Evolutionary conservation across 2,113 vertebrate species (phyloP).

Genomic region (Choloepus hoffmanni): DNA sequence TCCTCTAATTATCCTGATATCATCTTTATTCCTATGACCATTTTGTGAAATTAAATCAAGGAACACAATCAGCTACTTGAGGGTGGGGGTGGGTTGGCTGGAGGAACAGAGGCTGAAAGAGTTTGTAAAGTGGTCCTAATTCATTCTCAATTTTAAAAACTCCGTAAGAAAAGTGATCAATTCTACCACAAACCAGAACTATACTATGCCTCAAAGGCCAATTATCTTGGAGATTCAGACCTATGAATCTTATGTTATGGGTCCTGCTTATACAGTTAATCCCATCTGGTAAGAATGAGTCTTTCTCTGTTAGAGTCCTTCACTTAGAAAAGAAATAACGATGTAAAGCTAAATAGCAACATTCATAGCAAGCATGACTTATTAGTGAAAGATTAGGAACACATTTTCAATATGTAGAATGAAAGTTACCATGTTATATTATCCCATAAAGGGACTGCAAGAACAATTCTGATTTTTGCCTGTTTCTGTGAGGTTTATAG

Average conservation of each 20-base stretch:
- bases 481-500: neutral
- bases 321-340: neutral
- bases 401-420: neutral
- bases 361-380: neutral
- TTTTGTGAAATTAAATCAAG: conserved; percentile 44
- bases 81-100: neutral
- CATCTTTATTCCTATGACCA: neutral
- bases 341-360: neutral
- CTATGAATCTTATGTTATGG: neutral
- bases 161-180: neutral
- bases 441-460: neutral
- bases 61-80: neutral
- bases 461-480: neutral
- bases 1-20: neutral
- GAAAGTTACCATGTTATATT: neutral
- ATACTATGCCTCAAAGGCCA: neutral
- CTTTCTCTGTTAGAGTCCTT: neutral
- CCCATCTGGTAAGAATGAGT: neutral
- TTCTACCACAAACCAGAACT: neutral
- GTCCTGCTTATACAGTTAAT: neutral
- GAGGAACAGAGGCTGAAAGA: neutral
- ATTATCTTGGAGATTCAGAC: neutral
- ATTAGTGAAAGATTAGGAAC: neutral
- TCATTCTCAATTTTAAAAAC: neutral
- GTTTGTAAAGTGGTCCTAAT: neutral